Evolutionary conservation across 2,113 vertebrate genomes (phyloP).

Genomic region (Picathartes gymnocephalus): DNA sequence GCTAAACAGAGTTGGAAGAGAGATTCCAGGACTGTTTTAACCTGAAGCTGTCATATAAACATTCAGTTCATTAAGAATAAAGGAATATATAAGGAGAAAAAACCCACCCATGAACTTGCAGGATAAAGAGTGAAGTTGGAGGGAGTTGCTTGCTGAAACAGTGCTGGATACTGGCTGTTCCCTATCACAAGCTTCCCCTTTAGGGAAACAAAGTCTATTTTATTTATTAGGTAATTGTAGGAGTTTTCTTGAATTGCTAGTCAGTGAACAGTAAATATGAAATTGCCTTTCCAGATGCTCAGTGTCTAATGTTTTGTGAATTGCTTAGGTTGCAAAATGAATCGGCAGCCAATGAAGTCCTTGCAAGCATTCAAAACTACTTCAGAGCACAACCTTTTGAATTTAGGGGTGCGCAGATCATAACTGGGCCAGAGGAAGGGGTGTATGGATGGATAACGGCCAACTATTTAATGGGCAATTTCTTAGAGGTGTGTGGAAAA

Average conservation of each 20-base stretch:
- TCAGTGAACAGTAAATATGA: neutral
- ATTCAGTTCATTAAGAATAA: neutral
- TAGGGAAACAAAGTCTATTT: neutral
- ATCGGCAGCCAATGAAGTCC: slow-evolving; percentile 76
- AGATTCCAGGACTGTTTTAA: neutral
- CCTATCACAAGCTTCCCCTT: neutral
- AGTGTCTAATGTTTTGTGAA: slow-evolving; percentile 72
- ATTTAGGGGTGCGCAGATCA: slow-evolving; percentile 89
- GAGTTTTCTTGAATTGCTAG: neutral
- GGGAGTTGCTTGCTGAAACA: neutral
- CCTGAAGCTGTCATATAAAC: neutral
- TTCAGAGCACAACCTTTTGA: slow-evolving; percentile 83
- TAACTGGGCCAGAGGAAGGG: slow-evolving; percentile 91
- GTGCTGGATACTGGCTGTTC: neutral
- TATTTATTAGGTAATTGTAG: neutral
- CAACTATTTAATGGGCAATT: slow-evolving; percentile 96
- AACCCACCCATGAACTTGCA: neutral
- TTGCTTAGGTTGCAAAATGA: slow-evolving; percentile 78
- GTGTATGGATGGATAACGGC: slow-evolving; percentile 96
- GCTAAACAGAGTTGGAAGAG: neutral
- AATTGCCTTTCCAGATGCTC: slow-evolving; percentile 43
- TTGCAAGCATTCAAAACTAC: slow-evolving; percentile 78
- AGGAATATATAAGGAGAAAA: neutral
- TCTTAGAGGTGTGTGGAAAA: slow-evolving; percentile 85
- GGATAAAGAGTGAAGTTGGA: neutral